phyloP scores from a whole-genome alignment of 2,888 invertebrate genomes.

The Autographa pulchrina region DNA sequence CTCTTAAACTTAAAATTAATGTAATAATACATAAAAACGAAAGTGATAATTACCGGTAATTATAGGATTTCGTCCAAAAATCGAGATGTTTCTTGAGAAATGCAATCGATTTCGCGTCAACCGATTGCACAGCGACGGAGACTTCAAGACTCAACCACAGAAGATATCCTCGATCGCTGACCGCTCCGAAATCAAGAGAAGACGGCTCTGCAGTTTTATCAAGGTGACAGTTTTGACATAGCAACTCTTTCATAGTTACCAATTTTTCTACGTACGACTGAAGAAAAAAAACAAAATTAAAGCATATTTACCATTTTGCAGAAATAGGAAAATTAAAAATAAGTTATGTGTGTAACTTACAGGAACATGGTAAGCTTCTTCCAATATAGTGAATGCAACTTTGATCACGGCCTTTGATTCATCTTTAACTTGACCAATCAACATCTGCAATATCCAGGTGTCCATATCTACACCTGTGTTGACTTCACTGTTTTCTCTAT shows the following conservation, averaged over 20 bases:
- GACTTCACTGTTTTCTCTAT: constrained; percentile 70
- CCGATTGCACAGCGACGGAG: constrained; percentile 91
- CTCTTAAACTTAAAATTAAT: no score
- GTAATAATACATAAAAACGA: no score
- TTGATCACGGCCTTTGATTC: constrained; percentile 94
- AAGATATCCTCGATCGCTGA: constrained; percentile 94
- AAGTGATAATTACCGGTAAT: no score
- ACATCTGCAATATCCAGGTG: constrained; percentile 95
- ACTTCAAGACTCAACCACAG: constrained; percentile 94
- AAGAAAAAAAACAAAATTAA: constrained; percentile 35
- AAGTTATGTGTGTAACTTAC: no score
- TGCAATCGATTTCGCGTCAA: constrained; percentile 92
- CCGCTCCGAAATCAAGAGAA: constrained; percentile 91
- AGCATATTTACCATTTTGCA: background rate
- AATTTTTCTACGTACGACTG: constrained; percentile 93
- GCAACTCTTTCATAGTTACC: constrained; percentile 92
- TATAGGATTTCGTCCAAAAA: constrained; percentile 93
- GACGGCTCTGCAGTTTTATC: constrained; percentile 93
- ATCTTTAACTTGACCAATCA: constrained; percentile 96
- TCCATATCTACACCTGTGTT: constrained; percentile 90
- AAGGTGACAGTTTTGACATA: constrained; percentile 84
- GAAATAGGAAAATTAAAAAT: no score
- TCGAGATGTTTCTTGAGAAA: constrained; percentile 93
- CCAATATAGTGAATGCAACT: constrained; percentile 94
- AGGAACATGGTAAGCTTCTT: constrained; percentile 97